A percentile compares a stretch with the other conserved stretches of the same genome.
Conservation (phyloP, 2,113 vertebrate species). For the Pedionomus torquatus region DNA sequence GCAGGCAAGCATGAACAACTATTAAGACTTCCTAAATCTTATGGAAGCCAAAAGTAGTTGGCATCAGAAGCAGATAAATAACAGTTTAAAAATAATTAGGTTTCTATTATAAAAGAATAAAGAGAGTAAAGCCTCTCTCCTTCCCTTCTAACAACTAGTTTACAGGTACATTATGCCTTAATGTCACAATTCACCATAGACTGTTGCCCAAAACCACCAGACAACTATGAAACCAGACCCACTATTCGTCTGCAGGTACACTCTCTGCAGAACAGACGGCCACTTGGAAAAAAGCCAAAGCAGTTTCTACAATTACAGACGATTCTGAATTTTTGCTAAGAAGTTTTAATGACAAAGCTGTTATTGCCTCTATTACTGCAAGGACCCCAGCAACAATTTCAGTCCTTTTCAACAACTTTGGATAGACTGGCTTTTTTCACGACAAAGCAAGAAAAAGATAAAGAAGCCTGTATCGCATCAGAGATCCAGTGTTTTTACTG, state of each 20-base stretch:
- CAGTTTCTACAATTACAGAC: not conserved
- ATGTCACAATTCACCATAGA: not conserved
- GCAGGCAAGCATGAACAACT: not conserved
- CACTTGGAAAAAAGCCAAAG: not conserved
- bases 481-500: not conserved
- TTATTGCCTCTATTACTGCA: not conserved
- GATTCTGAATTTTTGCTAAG: not conserved
- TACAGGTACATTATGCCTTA: not conserved
- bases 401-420: not conserved
- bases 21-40: not conserved
- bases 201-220: not conserved
- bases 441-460: not conserved
- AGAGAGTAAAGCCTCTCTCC: not conserved
- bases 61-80: not conserved
- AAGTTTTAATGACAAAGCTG: not conserved
- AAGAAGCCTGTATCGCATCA: not conserved
- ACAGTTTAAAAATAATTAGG: not conserved
- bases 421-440: not conserved
- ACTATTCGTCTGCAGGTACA: not conserved
- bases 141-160: not conserved
- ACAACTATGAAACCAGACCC: not conserved
- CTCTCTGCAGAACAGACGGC: not conserved
- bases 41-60: not conserved
- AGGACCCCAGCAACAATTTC: not conserved
- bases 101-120: not conserved